Evolutionary conservation across 2,888 invertebrate genomes (phyloP).

Genomic region (Steromphala cineraria): DNA sequence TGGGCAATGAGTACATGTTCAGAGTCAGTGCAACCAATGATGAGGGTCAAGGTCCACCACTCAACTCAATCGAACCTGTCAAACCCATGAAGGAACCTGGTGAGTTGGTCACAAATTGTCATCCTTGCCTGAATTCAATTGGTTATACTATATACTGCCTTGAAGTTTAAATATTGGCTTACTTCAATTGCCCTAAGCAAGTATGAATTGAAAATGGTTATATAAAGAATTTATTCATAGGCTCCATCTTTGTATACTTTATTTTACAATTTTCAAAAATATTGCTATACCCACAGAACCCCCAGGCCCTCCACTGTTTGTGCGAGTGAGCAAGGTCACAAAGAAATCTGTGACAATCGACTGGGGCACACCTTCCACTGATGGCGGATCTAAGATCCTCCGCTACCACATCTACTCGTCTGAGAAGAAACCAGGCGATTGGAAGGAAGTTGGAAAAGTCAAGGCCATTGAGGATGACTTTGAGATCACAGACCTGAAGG

Average conservation of each 20-base stretch:
- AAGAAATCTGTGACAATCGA: slow-evolving; percentile 53
- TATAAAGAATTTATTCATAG: too few species aligned
- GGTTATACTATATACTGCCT: too few species aligned
- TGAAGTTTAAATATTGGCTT: too few species aligned
- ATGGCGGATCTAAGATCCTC: slow-evolving; percentile 66
- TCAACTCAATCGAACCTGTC: slow-evolving; percentile 30
- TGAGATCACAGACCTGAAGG: slow-evolving; percentile 51
- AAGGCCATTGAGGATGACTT: slow-evolving; percentile 52
- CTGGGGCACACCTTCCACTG: slow-evolving; percentile 72
- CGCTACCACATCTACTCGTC: slow-evolving; percentile 54
- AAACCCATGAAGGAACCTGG: slow-evolving; percentile 32
- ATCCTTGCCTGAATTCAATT: too few species aligned
- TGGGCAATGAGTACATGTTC: slow-evolving; percentile 89
- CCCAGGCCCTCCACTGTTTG: slow-evolving; percentile 56
- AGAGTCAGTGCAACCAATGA: slow-evolving; percentile 89
- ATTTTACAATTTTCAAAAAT: too few species aligned
- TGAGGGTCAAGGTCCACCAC: slow-evolving; percentile 81
- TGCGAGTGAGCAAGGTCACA: slow-evolving; percentile 50
- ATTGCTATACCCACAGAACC: slow-evolving; percentile 36
- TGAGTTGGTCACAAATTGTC: not conserved
- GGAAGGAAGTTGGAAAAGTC: slow-evolving; percentile 58
- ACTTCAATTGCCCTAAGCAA: too few species aligned
- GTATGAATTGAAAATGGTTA: too few species aligned
- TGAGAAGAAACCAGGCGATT: slow-evolving; percentile 43
- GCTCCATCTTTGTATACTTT: too few species aligned